phyloP scores from a whole-genome alignment of 2,888 invertebrate species.

The Augochlorella aurata region DNA sequence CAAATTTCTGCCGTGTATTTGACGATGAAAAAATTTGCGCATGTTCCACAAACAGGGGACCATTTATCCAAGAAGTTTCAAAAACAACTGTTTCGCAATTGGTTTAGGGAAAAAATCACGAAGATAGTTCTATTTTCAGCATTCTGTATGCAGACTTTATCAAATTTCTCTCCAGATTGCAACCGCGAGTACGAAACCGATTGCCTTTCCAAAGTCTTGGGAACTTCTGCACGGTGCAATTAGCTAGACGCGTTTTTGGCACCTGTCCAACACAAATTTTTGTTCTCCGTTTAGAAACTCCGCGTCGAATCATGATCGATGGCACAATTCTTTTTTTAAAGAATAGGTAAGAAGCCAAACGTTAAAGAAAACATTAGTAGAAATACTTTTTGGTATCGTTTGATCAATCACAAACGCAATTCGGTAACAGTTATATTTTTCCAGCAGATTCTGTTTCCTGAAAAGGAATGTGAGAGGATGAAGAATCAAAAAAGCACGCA shows the following conservation, averaged over 20 bases:
- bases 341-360: no score
- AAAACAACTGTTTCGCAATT: background rate
- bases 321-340: background rate
- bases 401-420: background rate
- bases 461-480: background rate
- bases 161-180: background rate
- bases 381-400: background rate
- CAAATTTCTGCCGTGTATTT: no score
- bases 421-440: background rate
- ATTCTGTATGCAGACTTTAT: background rate
- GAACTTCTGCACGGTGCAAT: background rate
- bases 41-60: background rate
- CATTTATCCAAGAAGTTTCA: background rate
- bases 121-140: background rate
- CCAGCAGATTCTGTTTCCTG: background rate
- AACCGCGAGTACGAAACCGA: background rate
- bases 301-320: background rate
- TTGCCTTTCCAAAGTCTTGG: background rate
- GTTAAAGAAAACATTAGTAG: background rate
- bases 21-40: background rate
- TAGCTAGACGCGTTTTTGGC: background rate
- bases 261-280: conserved; percentile 9
- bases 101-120: background rate
- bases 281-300: background rate
- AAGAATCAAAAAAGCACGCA: background rate